These are phyloP conservation scores for Myotis vivesi DNA, from an alignment of 2,797 vertebrate species.

Conservation along the genomic window DNA sequence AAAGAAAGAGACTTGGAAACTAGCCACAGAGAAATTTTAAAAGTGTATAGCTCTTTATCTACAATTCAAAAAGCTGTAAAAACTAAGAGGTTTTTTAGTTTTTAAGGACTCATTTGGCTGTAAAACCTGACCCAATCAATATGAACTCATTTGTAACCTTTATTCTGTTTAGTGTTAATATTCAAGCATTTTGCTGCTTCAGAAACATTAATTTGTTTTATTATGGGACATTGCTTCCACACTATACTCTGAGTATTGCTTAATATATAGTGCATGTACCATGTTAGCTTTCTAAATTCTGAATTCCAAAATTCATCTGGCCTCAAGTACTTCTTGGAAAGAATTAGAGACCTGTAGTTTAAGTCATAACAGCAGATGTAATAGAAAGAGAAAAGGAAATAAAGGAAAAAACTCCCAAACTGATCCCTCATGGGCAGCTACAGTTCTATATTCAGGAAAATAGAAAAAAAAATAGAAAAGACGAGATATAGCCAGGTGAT, in stretches of 20 bases:
- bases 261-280: neutral
- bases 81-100: neutral
- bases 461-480: neutral
- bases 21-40: neutral
- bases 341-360: neutral
- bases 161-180: neutral
- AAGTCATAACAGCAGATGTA: neutral
- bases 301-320: neutral
- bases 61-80: conserved; percentile 4
- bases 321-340: neutral
- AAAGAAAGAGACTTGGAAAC: neutral
- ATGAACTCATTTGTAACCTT: neutral
- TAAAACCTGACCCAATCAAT: neutral
- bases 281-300: conserved; percentile 18
- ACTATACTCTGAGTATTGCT: neutral
- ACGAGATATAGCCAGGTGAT: neutral
- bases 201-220: conserved; percentile 2
- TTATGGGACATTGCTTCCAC: neutral
- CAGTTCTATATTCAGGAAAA: neutral
- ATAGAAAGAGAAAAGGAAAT: neutral
- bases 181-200: neutral
- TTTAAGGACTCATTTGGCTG: neutral
- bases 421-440: neutral
- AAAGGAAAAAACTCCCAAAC: neutral
- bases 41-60: neutral